Evolutionary conservation across 53 echinoderm and acorn worm genomes (phyloP).

Genomic region (Glandiceps talaboti): DNA sequence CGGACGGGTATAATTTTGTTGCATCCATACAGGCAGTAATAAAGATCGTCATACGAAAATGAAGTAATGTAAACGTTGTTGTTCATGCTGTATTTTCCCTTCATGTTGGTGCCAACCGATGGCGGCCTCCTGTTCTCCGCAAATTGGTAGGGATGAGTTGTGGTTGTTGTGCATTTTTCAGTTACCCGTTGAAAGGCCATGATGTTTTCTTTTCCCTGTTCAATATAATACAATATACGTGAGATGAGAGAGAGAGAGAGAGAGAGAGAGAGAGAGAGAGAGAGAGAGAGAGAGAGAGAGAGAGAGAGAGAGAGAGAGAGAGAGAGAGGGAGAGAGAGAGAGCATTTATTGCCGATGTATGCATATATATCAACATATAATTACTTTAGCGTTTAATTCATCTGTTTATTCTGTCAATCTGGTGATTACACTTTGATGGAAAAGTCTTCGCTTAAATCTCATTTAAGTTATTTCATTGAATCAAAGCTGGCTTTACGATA

Average conservation of each 20-base stretch:
- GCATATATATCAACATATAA: too few relatives aligned
- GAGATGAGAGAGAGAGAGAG: background rate
- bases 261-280: conserved; percentile 1
- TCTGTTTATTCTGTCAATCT: too few relatives aligned
- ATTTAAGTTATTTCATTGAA: too few relatives aligned
- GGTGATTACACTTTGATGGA: too few relatives aligned
- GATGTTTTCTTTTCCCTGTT: too few relatives aligned
- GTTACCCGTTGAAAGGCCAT: background rate
- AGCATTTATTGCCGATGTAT: too few relatives aligned
- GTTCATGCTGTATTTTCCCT: background rate
- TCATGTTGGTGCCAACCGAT: background rate
- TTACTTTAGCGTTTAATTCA: too few relatives aligned
- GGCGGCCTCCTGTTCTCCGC: background rate
- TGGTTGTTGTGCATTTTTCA: background rate
- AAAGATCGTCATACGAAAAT: background rate
- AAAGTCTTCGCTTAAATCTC: too few relatives aligned
- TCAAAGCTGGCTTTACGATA: too few relatives aligned
- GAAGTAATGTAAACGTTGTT: background rate
- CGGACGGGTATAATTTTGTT: background rate
- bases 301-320: conserved; percentile 1
- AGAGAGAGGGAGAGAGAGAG: background rate
- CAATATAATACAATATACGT: too few relatives aligned
- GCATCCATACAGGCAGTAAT: background rate
- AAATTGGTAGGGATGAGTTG: background rate
- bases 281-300: conserved; percentile 1